A percentile compares a stretch with the other conserved stretches of the same genome.
Conservation (phyloP, 2,888 invertebrate species). For the Drosophila incognita region DNA sequence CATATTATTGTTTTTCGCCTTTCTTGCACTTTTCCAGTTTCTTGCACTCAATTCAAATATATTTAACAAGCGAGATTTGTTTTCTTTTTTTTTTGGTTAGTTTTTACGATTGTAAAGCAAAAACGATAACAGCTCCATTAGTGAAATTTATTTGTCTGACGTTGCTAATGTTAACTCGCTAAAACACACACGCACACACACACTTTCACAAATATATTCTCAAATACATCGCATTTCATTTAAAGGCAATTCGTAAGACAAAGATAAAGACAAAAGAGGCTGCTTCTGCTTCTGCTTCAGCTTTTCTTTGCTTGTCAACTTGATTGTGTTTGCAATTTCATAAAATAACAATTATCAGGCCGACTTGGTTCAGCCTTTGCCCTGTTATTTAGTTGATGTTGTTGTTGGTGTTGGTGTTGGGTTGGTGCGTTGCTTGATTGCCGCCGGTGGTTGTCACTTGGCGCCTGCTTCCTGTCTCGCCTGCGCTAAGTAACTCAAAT, state of each 20-base stretch:
- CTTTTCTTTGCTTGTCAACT: slow-evolving; percentile 56
- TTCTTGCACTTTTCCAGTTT: slow-evolving; percentile 49
- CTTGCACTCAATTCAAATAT: slow-evolving; percentile 72
- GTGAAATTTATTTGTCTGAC: slow-evolving; percentile 78
- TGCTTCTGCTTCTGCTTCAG: not conserved
- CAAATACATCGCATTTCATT: not conserved
- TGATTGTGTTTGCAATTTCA: slow-evolving; percentile 81
- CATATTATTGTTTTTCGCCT: not conserved
- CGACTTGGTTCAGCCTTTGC: slow-evolving; percentile 7
- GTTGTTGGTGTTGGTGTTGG: slow-evolving; percentile 3
- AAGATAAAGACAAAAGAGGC: slow-evolving; percentile 42
- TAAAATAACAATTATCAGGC: slow-evolving; percentile 73
- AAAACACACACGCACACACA: slow-evolving; percentile 2
- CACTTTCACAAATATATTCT: not conserved
- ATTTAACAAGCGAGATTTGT: slow-evolving; percentile 63
- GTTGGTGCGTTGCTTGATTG: slow-evolving; percentile 56
- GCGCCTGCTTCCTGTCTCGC: slow-evolving; percentile 48
- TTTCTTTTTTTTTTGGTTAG: slow-evolving; percentile 30
- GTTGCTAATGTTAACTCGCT: slow-evolving; percentile 10
- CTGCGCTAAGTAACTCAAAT: slow-evolving; percentile 55
- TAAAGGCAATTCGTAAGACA: slow-evolving; percentile 10
- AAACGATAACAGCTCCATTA: slow-evolving; percentile 79
- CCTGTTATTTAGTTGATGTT: slow-evolving; percentile 59
- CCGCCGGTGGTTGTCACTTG: slow-evolving; percentile 76
- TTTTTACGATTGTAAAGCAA: slow-evolving; percentile 42